phyloP scores from a whole-genome alignment of 64 coral and sea anemone species.

The Pocillopora damicornis region DNA sequence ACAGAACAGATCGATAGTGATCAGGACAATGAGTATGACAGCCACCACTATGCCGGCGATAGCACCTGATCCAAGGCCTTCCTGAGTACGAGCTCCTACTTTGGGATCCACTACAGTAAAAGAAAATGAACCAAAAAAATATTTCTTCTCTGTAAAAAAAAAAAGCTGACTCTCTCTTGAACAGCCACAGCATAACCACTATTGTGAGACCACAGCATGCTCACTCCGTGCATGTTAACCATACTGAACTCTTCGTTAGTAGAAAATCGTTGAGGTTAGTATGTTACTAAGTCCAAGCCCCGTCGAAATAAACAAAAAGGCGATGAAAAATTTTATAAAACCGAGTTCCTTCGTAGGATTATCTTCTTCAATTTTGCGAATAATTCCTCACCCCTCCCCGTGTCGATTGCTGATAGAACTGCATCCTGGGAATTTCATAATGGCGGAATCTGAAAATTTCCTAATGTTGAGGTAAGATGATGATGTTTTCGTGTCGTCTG shows the following conservation, averaged over 20 bases:
- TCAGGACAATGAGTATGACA: constrained; percentile 66
- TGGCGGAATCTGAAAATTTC: not conserved
- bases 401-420: not conserved
- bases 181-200: not conserved
- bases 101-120: not conserved
- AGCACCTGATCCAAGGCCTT: not conserved
- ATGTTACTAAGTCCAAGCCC: not conserved
- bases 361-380: too few relatives aligned
- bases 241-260: not conserved
- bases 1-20: constrained; percentile 80
- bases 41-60: constrained; percentile 79
- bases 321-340: too few relatives aligned
- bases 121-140: not conserved
- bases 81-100: not conserved
- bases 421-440: not conserved
- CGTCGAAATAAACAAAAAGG: too few relatives aligned
- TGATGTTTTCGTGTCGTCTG: not conserved
- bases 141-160: not conserved
- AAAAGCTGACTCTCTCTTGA: not conserved
- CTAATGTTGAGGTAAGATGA: not conserved
- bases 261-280: not conserved
- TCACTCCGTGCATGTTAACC: not conserved
- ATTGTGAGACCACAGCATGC: not conserved
- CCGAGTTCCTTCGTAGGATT: too few relatives aligned
- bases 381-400: not conserved